These are phyloP conservation scores for Lasioglossum vierecki DNA, from an alignment of 2,888 invertebrate genomes.

Conservation along the genomic window DNA sequence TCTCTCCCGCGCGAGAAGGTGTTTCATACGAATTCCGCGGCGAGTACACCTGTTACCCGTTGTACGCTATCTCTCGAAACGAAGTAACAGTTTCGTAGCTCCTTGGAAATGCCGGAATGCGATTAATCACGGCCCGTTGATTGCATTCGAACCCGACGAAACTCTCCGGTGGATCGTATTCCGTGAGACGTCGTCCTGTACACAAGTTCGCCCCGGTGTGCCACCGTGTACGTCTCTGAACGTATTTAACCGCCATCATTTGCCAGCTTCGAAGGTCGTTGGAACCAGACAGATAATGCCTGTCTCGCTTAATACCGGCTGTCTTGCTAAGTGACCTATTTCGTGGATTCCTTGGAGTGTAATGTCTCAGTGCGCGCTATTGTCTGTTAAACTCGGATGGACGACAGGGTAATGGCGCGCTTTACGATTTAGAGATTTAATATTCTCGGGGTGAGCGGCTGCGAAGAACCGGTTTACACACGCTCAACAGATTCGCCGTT, in stretches of 20 bases:
- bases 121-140: constrained; percentile 38
- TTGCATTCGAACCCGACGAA: constrained; percentile 7
- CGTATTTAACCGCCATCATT: constrained; percentile 38
- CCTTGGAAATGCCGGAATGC: neutral
- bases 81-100: constrained; percentile 16
- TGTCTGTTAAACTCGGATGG: constrained; percentile 38
- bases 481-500: constrained; percentile 30
- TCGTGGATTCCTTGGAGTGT: constrained; percentile 53
- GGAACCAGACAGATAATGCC: constrained; percentile 45
- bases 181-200: constrained; percentile 8
- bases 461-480: constrained; percentile 22
- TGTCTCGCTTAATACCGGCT: constrained; percentile 42
- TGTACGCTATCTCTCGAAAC: constrained; percentile 17
- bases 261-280: constrained; percentile 43
- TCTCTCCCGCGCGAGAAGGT: neutral
- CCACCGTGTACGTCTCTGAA: constrained; percentile 15
- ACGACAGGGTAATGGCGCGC: constrained; percentile 40
- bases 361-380: constrained; percentile 38
- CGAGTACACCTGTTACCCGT: constrained; percentile 17
- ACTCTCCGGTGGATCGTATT: constrained; percentile 20
- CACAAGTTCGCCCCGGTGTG: neutral
- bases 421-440: constrained; percentile 57
- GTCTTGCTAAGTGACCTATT: constrained; percentile 56
- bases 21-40: neutral
- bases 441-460: constrained; percentile 37